A percentile compares a stretch with the other conserved stretches of the same genome.
These are phyloP conservation scores for Synodontis membranacea DNA, from an alignment of 2,113 vertebrate species.

Conservation along the genomic window DNA sequence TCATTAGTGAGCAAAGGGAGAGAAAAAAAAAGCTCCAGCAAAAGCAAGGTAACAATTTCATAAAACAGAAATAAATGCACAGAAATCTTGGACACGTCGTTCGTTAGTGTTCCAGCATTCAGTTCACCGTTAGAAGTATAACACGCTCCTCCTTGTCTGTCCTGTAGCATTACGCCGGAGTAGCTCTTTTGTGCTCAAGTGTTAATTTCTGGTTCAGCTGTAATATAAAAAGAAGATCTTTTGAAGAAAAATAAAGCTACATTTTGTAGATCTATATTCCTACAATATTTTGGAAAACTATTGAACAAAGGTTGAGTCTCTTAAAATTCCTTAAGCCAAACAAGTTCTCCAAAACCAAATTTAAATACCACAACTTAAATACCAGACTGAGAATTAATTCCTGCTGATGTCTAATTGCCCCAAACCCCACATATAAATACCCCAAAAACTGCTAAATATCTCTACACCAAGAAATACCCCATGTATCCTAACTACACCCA, in stretches of 20 bases:
- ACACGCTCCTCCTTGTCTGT: neutral
- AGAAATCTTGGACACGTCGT: neutral
- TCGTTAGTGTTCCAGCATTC: neutral
- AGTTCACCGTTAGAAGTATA: neutral
- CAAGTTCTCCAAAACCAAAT: neutral
- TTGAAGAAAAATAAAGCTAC: neutral
- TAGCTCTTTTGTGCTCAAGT: neutral
- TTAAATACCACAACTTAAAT: neutral
- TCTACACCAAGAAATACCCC: neutral
- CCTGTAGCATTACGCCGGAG: neutral
- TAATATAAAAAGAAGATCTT: neutral
- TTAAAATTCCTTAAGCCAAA: neutral
- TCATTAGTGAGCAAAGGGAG: slow-evolving; percentile 19
- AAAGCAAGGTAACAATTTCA: slow-evolving; percentile 33
- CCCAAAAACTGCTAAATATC: neutral
- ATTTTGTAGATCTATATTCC: neutral
- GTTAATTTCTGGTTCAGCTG: neutral
- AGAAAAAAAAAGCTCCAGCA: neutral
- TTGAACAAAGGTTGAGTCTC: neutral
- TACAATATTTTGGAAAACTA: neutral
- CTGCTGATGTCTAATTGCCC: neutral
- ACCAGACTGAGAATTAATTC: neutral
- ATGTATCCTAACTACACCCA: neutral
- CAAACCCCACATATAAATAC: neutral
- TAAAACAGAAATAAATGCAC: slow-evolving; percentile 19